These are phyloP conservation scores for Theretra japonica DNA, from an alignment of 2,888 invertebrate genomes.

Conservation along the genomic window DNA sequence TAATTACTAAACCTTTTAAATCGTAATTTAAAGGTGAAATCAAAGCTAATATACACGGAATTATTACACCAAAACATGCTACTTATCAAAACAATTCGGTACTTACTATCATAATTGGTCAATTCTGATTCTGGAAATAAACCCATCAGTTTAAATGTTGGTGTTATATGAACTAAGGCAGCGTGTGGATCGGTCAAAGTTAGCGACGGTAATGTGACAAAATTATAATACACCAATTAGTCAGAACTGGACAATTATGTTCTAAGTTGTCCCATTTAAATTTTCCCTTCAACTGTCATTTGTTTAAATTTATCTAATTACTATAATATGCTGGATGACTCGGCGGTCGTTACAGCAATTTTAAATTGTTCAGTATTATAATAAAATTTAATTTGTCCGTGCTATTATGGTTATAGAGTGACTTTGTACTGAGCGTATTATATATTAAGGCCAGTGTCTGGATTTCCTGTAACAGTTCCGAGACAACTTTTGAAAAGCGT, in stretches of 20 bases:
- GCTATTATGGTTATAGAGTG: constrained; percentile 15
- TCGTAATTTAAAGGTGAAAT: background rate
- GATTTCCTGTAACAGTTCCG: constrained; percentile 23
- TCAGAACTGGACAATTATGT: constrained; percentile 10
- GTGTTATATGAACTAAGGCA: no score
- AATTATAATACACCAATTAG: background rate
- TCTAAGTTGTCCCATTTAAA: constrained; percentile 19
- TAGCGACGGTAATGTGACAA: background rate
- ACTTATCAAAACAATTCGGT: background rate
- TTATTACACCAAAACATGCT: background rate
- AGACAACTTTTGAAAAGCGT: constrained; percentile 16
- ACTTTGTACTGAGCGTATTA: constrained; percentile 11
- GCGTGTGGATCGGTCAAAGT: background rate
- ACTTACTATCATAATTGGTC: background rate
- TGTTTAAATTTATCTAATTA: constrained; percentile 25
- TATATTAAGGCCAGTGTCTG: constrained; percentile 27
- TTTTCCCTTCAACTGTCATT: constrained; percentile 10
- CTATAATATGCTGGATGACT: constrained; percentile 10
- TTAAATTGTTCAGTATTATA: constrained; percentile 35
- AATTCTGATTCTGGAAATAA: background rate
- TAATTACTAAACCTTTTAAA: no score
- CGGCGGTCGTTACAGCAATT: constrained; percentile 10
- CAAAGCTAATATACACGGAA: background rate
- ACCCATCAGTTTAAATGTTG: no score
- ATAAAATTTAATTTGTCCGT: constrained; percentile 29